Evolutionary conservation across 1,140 invertebrate genomes (phyloP).

Genomic region (Drosophila funebris): DNA sequence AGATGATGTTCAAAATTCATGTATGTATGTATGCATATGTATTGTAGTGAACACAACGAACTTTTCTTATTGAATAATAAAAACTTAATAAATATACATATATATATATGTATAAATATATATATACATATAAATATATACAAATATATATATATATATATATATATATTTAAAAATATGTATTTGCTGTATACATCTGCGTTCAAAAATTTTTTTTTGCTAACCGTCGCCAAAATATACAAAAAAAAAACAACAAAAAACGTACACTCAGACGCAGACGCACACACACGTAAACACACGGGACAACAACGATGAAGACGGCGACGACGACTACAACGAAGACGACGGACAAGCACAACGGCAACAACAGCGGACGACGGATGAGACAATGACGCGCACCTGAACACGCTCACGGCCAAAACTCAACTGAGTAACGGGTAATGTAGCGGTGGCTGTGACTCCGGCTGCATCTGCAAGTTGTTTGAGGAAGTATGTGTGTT

Average conservation of each 20-base stretch:
- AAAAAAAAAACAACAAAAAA: conserved; percentile 40
- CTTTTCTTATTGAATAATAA: conserved; percentile 19
- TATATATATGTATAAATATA: conserved; percentile 6
- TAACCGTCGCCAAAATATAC: conserved; percentile 46
- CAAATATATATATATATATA: conserved; percentile 5
- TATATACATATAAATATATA: conserved; percentile 3
- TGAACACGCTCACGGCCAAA: conserved; percentile 56
- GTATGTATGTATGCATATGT: background rate
- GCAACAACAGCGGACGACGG: conserved; percentile 31
- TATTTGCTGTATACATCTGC: conserved; percentile 20
- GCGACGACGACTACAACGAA: conserved; percentile 15
- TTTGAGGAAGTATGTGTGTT: conserved; percentile 1
- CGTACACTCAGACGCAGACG: conserved; percentile 52
- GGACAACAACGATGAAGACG: conserved; percentile 12
- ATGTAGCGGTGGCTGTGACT: conserved; percentile 29
- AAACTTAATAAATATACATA: conserved; percentile 16
- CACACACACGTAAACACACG: conserved; percentile 44
- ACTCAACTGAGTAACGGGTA: conserved; percentile 52
- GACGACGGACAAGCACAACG: conserved; percentile 30
- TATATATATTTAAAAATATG: conserved; percentile 14
- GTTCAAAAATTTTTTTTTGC: conserved; percentile 42
- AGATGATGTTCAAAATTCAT: conserved; percentile 7
- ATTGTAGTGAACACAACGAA: conserved; percentile 14
- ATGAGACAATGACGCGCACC: conserved; percentile 36
- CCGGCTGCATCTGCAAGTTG: conserved; percentile 46